phyloP scores from a whole-genome alignment of 2,888 invertebrate genomes.

The Chaetogeoica ovagalla region DNA sequence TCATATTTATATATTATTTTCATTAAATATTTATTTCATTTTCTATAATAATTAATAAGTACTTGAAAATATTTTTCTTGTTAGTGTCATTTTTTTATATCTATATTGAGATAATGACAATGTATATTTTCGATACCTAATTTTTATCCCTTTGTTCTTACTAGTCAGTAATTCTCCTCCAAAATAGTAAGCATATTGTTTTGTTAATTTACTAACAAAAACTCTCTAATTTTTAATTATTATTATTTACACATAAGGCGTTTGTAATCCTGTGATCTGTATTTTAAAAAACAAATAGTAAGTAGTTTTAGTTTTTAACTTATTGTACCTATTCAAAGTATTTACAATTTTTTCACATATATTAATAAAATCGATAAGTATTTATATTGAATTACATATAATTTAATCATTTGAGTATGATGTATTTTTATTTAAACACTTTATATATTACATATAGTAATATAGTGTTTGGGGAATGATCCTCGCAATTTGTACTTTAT shows the following conservation, averaged over 20 bases:
- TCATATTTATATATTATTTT: background rate
- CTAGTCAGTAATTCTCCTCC: constrained; percentile 31
- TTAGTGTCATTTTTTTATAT: constrained; percentile 20
- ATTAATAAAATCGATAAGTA: constrained; percentile 17
- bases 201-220: constrained; percentile 32
- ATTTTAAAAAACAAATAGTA: constrained; percentile 15
- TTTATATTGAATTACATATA: constrained; percentile 31
- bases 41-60: constrained; percentile 16
- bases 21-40: background rate
- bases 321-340: constrained; percentile 36
- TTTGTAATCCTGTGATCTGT: constrained; percentile 50
- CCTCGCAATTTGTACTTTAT: constrained; percentile 49
- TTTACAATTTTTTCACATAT: constrained; percentile 12
- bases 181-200: constrained; percentile 38
- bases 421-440: constrained; percentile 30
- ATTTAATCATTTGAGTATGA: background rate
- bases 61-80: background rate
- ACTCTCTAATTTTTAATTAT: background rate
- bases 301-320: constrained; percentile 20
- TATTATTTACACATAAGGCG: background rate
- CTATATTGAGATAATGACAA: background rate
- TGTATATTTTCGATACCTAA: background rate
- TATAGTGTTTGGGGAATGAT: constrained; percentile 45
- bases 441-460: constrained; percentile 33
- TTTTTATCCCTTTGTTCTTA: constrained; percentile 8